Evolutionary conservation across 2,113 vertebrate genomes (phyloP), one percentile per base, ranked within the genome.

Genomic region (Damaliscus lunatus): DNA sequence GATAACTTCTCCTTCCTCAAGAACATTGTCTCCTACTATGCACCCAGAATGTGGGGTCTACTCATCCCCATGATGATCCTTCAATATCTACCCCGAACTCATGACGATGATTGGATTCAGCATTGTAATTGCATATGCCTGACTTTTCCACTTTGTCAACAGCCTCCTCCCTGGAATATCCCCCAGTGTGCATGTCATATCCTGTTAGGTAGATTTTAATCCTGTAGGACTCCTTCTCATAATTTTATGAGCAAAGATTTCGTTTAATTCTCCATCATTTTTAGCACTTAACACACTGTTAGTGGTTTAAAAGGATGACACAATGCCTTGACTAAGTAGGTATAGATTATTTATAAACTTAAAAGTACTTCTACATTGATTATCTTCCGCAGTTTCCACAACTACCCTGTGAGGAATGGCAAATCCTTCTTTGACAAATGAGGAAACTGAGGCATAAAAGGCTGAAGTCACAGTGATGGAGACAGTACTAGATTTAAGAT

Each of bases 251-350:
- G 29, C 40, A 94, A 91, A 96, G n/a, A 82, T 78, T 46, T 40
- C 91, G 86, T 91, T 97, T 94, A 89, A 92, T 94, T 95, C 82
- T 88, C 60, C 89, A 46, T 94, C 78, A 93, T 55, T 97, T 97
- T 91, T 80, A 93, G 48, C 52, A 91, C 16, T 82, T 91, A 96
- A 46, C 50, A 94, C 6, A 81, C 27, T 31, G 16, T 50, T 95
- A 55, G 33, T 96, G 7, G 40, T 92, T 89, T 91, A 77, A 94
- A 92, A 85, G 31, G 13, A 57, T 71, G n/a, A 97, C 93, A 64
- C 11, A 50, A 48, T 82, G 93, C 7, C 25, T 80, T 93, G 81
- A 81, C 67, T 29, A n/a, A 21, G 48, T 71, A 90, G 7, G 7
- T 77, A 5, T 46, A 87, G 21, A 46, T 2, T 82, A 95, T 92